Evolutionary conservation across 1,140 invertebrate species (phyloP).

Genomic region (Ridgeia piscesae): DNA sequence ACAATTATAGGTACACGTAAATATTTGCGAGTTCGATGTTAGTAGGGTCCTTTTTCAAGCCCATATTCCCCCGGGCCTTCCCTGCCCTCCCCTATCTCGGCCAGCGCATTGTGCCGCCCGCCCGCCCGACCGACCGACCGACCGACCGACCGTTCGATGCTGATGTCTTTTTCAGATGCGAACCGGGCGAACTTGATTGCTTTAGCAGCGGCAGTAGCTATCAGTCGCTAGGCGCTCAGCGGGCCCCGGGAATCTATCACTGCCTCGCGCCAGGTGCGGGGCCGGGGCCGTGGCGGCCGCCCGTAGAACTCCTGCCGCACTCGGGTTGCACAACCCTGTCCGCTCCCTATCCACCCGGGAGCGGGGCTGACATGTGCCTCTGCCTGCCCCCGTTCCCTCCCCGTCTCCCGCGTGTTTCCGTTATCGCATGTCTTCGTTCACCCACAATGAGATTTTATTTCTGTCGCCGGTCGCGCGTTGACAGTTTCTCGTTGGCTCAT

Average conservation of each 20-base stretch:
- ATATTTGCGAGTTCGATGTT: not conserved
- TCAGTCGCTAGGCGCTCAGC: not conserved
- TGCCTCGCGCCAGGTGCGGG: not conserved
- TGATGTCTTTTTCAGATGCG: slow-evolving; percentile 5
- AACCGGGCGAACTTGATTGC: not conserved
- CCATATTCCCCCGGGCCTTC: not conserved
- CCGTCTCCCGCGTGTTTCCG: not conserved
- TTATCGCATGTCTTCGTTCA: not conserved
- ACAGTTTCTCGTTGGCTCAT: not conserved
- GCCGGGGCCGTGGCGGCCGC: too few species aligned
- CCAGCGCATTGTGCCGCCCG: too few species aligned
- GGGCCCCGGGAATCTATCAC: not conserved
- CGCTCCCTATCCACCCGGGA: not conserved
- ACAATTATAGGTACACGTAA: not conserved
- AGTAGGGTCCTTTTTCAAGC: not conserved
- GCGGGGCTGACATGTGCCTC: not conserved
- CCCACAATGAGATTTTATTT: not conserved
- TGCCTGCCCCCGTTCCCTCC: not conserved
- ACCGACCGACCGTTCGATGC: not conserved
- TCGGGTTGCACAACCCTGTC: not conserved
- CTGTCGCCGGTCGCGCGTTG: not conserved
- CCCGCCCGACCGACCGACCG: too few species aligned
- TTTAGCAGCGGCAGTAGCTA: not conserved
- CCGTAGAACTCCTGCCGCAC: not conserved
- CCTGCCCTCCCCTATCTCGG: not conserved